phyloP scores from a whole-genome alignment of 2,797 vertebrate species.

The Poeciliopsis presidionis region DNA sequence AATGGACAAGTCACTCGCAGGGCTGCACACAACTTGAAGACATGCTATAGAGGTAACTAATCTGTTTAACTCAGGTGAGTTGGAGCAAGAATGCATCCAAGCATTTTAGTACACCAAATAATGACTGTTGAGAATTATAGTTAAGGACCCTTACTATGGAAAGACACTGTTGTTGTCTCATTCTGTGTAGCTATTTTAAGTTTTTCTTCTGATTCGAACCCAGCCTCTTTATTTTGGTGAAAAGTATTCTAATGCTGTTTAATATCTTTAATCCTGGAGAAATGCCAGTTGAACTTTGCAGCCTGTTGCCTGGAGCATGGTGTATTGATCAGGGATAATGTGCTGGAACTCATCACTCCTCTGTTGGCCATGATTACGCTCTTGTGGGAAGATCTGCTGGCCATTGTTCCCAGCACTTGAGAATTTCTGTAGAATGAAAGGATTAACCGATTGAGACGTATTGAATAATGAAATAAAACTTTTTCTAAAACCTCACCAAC shows the following conservation, averaged over 20 bases:
- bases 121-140: not conserved
- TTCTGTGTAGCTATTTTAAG: constrained; percentile 24
- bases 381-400: constrained; percentile 22
- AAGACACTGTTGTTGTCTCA: constrained; percentile 19
- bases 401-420: constrained; percentile 22
- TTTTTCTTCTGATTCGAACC: constrained; percentile 16
- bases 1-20: not conserved
- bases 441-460: not conserved
- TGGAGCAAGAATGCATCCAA: not conserved
- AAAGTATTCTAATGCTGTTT: constrained; percentile 22
- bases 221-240: constrained; percentile 38
- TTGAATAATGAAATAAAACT: not conserved
- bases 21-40: not conserved
- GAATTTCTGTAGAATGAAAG: not conserved
- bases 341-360: constrained; percentile 12
- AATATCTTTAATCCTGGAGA: not conserved
- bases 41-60: not conserved
- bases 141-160: not conserved
- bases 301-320: constrained; percentile 22
- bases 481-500: not conserved
- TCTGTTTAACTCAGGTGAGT: not conserved
- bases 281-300: constrained; percentile 15
- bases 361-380: constrained; percentile 28
- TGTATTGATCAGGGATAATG: constrained; percentile 34
- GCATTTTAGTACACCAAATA: not conserved